These are phyloP conservation scores for Drosophila triauraria DNA, from an alignment of 1,140 invertebrate genomes.

Conservation along the genomic window DNA sequence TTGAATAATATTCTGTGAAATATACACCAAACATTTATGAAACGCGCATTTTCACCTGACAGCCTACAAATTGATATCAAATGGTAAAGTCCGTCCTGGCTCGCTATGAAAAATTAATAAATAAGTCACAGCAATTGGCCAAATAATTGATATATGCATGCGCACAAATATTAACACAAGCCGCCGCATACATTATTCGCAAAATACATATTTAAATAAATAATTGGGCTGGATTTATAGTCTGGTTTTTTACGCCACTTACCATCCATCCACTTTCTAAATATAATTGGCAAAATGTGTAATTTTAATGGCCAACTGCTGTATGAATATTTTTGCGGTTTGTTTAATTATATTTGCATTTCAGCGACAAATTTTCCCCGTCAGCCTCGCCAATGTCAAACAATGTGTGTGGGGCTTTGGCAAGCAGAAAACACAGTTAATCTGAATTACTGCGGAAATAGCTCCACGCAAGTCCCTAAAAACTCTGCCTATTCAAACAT, in stretches of 20 bases:
- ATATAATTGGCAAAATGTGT: constrained; percentile 57
- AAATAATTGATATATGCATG: constrained; percentile 49
- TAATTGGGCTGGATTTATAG: constrained; percentile 35
- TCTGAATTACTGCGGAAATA: constrained; percentile 24
- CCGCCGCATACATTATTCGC: constrained; percentile 7
- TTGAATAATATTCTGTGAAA: not conserved
- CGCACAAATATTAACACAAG: constrained; percentile 5
- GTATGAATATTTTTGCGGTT: constrained; percentile 47
- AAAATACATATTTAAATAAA: constrained; percentile 47
- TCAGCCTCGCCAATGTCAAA: constrained; percentile 36
- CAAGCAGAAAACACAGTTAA: constrained; percentile 16
- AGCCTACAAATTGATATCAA: constrained; percentile 37
- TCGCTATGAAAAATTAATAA: constrained; percentile 44
- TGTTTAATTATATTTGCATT: constrained; percentile 55
- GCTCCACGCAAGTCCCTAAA: not conserved
- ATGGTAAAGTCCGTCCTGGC: constrained; percentile 20
- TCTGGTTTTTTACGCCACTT: constrained; percentile 11
- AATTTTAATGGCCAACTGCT: constrained; percentile 47
- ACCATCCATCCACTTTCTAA: constrained; percentile 51
- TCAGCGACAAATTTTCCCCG: constrained; percentile 16
- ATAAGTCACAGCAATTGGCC: constrained; percentile 52
- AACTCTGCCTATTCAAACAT: constrained; percentile 22
- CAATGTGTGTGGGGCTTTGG: constrained; percentile 1
- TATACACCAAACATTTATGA: not conserved
- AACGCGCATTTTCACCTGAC: constrained; percentile 6